Evolutionary conservation across 2,797 vertebrate genomes (phyloP), one percentile per base, ranked within the genome.

Genomic region (Anas bernieri): DNA sequence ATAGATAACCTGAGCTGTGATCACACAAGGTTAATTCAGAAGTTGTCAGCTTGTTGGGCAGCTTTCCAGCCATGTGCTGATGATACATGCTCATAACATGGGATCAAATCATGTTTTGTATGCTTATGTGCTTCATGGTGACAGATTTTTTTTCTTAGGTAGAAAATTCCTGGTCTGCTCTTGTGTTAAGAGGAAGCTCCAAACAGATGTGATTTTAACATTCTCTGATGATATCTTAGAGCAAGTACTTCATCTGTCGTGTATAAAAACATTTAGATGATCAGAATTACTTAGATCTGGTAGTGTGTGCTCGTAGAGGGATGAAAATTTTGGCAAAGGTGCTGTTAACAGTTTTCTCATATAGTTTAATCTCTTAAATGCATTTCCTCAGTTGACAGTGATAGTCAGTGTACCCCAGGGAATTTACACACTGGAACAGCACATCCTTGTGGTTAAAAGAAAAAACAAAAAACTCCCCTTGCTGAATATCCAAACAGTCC

Each of bases 31-130:
- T 88, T 82, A 86, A 88, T 81, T 85, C 88, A 79, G 84, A 70
- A 90, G 80, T 41, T 94, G 94, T 74, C 68, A 92, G 80, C 93
- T 94, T 94, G 78, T 88, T 91, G 77, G 88, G 93, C 91, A 83
- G 45, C 45, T 93, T 88, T 89, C 86, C 84, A 95, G 91, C 25
- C 56, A 6, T n/a, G 69, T 72, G 85, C 67, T 92, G 62, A 59
- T 68, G 66, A 68, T 80, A 88, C 28, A 23, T 12, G 67, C 69
- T 94, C 35, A 15, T 33, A 90, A 17, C 64, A 61, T 41, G 85
- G 43, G 81, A 90, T 52, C 52, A 93, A 91, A 90, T 72, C 23
- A 41, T 83, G 69, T 52, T 83, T 89, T 48, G 17, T 68, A 48
- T 83, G 41, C 25, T 82, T 41, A 23, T 68, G 4, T 25, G 55